Evolutionary conservation across 1,140 invertebrate genomes (phyloP), one percentile per base, ranked within the genome.

Genomic region (Bilobella aurantiaca): DNA sequence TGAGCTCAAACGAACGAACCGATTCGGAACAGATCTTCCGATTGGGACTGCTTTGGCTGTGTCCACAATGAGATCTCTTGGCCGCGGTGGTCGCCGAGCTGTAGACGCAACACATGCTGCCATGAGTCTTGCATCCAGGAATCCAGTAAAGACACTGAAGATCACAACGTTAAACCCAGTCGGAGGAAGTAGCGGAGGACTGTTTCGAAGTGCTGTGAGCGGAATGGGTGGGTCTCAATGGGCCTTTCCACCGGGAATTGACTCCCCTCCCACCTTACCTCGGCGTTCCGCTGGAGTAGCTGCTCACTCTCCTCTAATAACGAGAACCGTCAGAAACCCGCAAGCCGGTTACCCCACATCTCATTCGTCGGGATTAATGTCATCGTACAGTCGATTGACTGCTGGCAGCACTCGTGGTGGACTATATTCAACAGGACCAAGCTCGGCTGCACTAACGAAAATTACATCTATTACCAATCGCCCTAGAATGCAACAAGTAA

Each of bases 121-220:
- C 27, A 29, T 29, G 8, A 5, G 12, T 12, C 25, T 8, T 14
- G 5, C 18, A 14, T 5, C 12, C 5, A 14, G 27, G 28, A 25
- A 12, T 23, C 59, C 59, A 37, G 30, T 62, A 3, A 62, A 46
- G 34, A 62, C 25, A 14, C 32, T 62, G 2, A 37, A 30, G 30
- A 62, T 62, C 29, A 62, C 59, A 14, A 62, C 59, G 3, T 30
- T 16, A 12, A 62, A 62, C 32, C 5, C 30, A 23, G 3, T 34
- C 8, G 3, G 12, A 5, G 29, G 29, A 27, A 34, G 29, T n/a
- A n/a, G n/a, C 3, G 34, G 59, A 12, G 37, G 37, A 3, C 25
- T 62, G 32, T 62, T 62, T 27, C 59, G 25, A n/a, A 62, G 46
- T 42, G 59, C 59, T 62, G 59, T 62, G 23, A 62, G 34, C 27